These are phyloP conservation scores for Leuciscus idus DNA, from an alignment of 2,113 vertebrate species.

Conservation along the genomic window DNA sequence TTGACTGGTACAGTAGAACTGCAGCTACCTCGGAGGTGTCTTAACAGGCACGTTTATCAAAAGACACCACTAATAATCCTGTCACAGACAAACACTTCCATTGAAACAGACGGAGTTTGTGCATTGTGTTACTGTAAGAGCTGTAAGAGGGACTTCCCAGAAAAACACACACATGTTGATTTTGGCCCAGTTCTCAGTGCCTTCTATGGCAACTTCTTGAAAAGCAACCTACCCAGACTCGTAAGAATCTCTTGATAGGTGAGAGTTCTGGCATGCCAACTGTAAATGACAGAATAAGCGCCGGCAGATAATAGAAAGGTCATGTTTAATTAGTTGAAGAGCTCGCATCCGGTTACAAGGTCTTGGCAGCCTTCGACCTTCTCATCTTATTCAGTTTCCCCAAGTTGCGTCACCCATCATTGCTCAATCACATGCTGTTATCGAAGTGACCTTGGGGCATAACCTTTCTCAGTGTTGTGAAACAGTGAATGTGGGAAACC, in stretches of 20 bases:
- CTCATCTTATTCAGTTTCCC: slow-evolving; percentile 18
- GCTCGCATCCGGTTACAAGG: slow-evolving; percentile 3
- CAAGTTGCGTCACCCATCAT: slow-evolving; percentile 22
- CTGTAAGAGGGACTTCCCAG: slow-evolving; percentile 29
- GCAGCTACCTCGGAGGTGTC: neutral
- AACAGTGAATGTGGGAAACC: slow-evolving; percentile 5
- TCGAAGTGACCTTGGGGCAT: neutral
- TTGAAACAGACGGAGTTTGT: neutral
- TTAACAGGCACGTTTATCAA: neutral
- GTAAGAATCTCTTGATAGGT: neutral
- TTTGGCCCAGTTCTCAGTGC: neutral
- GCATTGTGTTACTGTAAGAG: slow-evolving; percentile 16
- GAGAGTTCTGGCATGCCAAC: neutral
- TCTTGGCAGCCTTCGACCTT: slow-evolving; percentile 2
- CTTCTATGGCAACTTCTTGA: slow-evolving; percentile 3
- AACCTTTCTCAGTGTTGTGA: slow-evolving; percentile 10
- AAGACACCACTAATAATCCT: neutral
- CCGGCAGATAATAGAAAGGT: slow-evolving; percentile 24
- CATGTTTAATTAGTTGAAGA: slow-evolving; percentile 1
- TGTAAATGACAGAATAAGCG: neutral
- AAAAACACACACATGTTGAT: slow-evolving; percentile 24
- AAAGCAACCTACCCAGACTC: neutral
- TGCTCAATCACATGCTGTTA: neutral
- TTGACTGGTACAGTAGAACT: neutral
- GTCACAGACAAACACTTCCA: neutral